phyloP scores from a whole-genome alignment of 2,113 vertebrate genomes.

The Eudyptes chrysolophus region DNA sequence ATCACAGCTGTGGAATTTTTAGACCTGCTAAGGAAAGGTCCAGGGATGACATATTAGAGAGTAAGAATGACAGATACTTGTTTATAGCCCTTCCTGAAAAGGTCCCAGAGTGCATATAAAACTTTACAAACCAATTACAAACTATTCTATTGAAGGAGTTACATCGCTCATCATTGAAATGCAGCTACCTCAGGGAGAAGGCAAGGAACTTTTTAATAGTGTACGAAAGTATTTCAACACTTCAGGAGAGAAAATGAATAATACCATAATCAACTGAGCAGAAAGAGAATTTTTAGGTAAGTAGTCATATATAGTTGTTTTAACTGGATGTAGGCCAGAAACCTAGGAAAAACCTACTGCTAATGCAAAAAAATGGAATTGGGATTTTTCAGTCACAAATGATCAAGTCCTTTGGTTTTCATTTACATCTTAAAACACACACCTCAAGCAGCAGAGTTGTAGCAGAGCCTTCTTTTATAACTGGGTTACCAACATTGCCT shows the following conservation, averaged over 20 bases:
- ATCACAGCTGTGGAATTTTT: neutral
- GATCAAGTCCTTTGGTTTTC: neutral
- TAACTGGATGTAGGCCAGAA: conserved; percentile 16
- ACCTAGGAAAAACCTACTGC: neutral
- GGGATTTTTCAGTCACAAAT: neutral
- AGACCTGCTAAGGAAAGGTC: neutral
- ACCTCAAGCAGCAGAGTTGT: neutral
- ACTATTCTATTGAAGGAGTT: neutral
- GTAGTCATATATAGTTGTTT: neutral
- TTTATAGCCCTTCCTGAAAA: neutral
- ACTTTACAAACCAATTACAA: neutral
- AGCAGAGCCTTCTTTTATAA: neutral
- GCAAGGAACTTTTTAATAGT: neutral
- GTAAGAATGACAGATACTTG: neutral
- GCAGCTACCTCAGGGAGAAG: neutral
- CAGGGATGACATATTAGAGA: neutral
- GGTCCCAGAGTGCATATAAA: neutral
- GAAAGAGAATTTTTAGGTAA: conserved; percentile 25
- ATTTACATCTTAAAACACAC: neutral
- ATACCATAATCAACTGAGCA: conserved; percentile 17
- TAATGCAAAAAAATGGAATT: neutral
- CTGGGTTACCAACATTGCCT: neutral
- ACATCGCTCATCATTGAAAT: neutral
- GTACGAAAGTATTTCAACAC: conserved; percentile 2
- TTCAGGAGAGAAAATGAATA: conserved; percentile 19